phyloP scores from a whole-genome alignment of 2,113 vertebrate species.

The Oncorhynchus clarkii region DNA sequence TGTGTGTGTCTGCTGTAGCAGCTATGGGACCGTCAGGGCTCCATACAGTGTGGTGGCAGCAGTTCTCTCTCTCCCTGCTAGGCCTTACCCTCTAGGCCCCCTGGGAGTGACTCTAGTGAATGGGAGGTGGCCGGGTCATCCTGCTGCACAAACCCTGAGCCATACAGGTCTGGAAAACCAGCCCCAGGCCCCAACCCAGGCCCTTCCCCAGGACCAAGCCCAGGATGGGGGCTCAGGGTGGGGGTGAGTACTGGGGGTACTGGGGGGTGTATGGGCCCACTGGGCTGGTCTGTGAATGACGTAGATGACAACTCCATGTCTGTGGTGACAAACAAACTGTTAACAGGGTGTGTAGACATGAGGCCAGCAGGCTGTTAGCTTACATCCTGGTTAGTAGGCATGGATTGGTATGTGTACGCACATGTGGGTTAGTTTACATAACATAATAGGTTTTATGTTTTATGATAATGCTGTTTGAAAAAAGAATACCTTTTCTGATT shows the following conservation, averaged over 20 bases:
- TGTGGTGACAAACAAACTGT: conserved; percentile 98
- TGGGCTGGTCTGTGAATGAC: conserved; percentile 90
- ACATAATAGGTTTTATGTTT: conserved; percentile 2
- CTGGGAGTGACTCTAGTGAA: conserved; percentile 94
- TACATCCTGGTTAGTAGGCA: conserved; percentile 61
- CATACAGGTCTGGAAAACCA: conserved; percentile 86
- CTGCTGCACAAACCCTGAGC: conserved; percentile 93
- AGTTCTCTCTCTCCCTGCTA: conserved; percentile 68
- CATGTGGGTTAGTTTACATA: conserved; percentile 45
- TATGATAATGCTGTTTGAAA: not conserved
- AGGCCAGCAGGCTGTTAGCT: conserved; percentile 53
- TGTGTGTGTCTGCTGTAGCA: conserved; percentile 32
- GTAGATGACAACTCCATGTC: conserved; percentile 93
- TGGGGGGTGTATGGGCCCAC: conserved; percentile 91
- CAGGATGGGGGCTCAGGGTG: conserved; percentile 83
- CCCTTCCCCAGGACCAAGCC: conserved; percentile 9
- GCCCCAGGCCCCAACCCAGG: conserved; percentile 56
- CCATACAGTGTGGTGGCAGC: conserved; percentile 78
- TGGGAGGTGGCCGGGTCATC: conserved; percentile 94
- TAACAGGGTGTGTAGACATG: conserved; percentile 67
- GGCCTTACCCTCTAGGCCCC: conserved; percentile 98
- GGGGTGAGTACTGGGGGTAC: conserved; percentile 93
- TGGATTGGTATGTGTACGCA: conserved; percentile 17
- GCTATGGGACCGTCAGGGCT: conserved; percentile 76
- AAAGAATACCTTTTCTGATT: not conserved